Evolutionary conservation across 2,888 invertebrate genomes (phyloP), one percentile per base, ranked within the genome.

Genomic region (Pinctada fucata): DNA sequence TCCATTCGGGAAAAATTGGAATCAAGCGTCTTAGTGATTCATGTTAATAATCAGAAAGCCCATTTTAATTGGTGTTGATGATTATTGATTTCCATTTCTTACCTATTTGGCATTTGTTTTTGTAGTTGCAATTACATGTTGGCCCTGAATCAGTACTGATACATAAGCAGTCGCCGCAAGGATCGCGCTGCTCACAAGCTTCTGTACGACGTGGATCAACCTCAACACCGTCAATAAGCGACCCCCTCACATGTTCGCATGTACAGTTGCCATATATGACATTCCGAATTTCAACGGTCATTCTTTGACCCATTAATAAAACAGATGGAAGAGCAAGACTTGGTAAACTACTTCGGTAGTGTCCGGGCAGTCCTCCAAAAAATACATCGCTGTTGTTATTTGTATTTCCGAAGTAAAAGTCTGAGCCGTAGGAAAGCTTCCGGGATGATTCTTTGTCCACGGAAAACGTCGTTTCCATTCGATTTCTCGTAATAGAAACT

Each of bases 401-500:
- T 3, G 85, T 72, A 3, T 84, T 81, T 45, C 91, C 91, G 76
- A 92, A 90, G 58, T 87, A 72, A 75, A 89, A 90, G 80, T 92
- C 91, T 3, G 89, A 88, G 0, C 91, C 91, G 75, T 88, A 86
- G 1, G 90, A 85, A 31, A 87, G 82, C 58, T 83, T 84, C 58
- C 85, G 88, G 45, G 83, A 81, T 13, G 88, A 82, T 10, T 72
- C 52, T 5, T 78, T 10, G 79, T 92, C 92, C 45, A 92, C 89
- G 45, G 82, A 78, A 50, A 92, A 81, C 47, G 83, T 87, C 13
- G 90, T 90, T 82, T 90, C 89, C 87, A 90, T 89, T 45, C 91
- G 85, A 76, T 91, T 90, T 1, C 97, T 79, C 72, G 84, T 81
- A 67, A 90, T 82, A 73, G 85, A 85, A 0, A 91, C 90, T 1